Evolutionary conservation across 2,113 vertebrate genomes (phyloP).

Genomic region (Cavia porcellus): DNA sequence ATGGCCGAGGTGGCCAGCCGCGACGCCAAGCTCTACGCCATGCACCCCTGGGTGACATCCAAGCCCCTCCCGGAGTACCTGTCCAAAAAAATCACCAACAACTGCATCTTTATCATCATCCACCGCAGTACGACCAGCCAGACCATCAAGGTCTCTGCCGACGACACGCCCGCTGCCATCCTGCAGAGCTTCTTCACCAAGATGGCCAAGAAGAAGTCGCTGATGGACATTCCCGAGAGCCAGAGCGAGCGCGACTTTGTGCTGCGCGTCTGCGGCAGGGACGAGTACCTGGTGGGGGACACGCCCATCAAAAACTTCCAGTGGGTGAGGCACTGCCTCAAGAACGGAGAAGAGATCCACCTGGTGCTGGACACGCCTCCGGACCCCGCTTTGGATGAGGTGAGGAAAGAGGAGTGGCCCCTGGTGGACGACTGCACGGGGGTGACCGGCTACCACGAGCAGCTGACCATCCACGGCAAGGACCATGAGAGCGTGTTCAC

Average conservation of each 20-base stretch:
- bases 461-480: conserved; percentile 97
- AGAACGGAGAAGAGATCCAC: conserved; percentile 97
- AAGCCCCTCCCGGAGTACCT: conserved; percentile 95
- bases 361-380: conserved; percentile 94
- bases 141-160: conserved; percentile 95
- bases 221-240: conserved; percentile 94
- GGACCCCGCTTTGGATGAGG: conserved; percentile 91
- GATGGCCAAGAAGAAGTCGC: conserved; percentile 94
- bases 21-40: conserved; percentile 94
- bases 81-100: conserved; percentile 91
- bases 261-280: conserved; percentile 96
- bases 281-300: conserved; percentile 96
- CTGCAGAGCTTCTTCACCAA: conserved; percentile 95
- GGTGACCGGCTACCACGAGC: conserved; percentile 96
- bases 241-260: conserved; percentile 94
- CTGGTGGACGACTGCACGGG: conserved; percentile 98
- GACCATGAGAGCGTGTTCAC: conserved; percentile 98
- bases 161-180: conserved; percentile 94
- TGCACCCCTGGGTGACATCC: conserved; percentile 96
- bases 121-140: conserved; percentile 95
- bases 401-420: conserved; percentile 97
- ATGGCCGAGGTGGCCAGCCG: conserved; percentile 93
- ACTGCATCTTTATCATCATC: conserved; percentile 94
- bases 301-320: conserved; percentile 95
- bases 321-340: conserved; percentile 97